These are phyloP conservation scores for Myotis daubentonii DNA, from an alignment of 2,797 vertebrate genomes.

Conservation along the genomic window DNA sequence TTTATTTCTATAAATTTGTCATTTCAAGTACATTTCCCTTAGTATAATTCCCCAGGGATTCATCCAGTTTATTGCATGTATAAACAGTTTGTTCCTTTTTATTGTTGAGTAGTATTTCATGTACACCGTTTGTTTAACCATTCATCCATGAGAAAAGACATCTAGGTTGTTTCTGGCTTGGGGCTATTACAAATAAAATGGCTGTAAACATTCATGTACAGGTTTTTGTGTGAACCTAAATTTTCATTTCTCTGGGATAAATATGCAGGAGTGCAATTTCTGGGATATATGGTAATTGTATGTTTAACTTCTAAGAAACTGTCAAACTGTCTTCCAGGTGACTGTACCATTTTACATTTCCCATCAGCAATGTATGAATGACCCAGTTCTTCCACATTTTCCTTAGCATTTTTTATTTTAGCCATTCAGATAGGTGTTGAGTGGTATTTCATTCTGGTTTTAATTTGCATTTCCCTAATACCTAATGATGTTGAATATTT, in stretches of 20 bases:
- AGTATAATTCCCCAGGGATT: neutral
- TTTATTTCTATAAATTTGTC: neutral
- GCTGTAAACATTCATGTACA: neutral
- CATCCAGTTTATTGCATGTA: neutral
- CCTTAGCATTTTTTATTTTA: neutral
- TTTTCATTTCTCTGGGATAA: neutral
- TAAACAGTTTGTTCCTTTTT: neutral
- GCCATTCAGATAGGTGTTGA: neutral
- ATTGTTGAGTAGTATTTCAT: neutral
- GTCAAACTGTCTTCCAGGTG: neutral
- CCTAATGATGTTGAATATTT: neutral
- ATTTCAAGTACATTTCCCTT: neutral
- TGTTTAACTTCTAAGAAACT: neutral
- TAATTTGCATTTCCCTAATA: neutral
- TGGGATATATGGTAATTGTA: neutral
- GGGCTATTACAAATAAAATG: neutral
- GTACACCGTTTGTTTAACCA: neutral
- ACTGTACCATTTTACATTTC: neutral
- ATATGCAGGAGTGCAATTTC: neutral
- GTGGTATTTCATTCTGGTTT: neutral
- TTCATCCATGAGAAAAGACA: neutral
- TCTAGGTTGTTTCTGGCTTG: neutral
- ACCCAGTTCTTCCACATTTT: neutral
- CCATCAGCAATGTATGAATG: neutral
- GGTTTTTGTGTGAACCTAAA: neutral